phyloP scores from a whole-genome alignment of 1,140 invertebrate species.

The Heterodera carotae region DNA sequence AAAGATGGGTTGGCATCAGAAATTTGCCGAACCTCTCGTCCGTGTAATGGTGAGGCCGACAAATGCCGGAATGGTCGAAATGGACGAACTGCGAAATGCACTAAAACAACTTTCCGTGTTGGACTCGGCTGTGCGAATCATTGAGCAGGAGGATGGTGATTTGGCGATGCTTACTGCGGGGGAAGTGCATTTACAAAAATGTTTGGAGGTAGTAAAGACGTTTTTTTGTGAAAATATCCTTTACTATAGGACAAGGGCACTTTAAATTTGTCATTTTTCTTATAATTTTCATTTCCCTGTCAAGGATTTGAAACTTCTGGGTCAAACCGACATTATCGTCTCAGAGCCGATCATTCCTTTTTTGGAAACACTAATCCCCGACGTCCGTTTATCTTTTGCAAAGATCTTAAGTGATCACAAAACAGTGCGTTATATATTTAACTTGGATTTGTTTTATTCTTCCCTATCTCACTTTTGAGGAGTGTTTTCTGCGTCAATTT shows the following conservation, averaged over 20 bases:
- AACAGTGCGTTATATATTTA: constrained; percentile 35
- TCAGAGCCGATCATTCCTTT: constrained; percentile 95
- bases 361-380: constrained; percentile 82
- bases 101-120: constrained; percentile 84
- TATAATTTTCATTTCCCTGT: not conserved
- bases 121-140: constrained; percentile 71
- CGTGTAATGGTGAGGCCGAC: constrained; percentile 79
- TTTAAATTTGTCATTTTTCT: not conserved
- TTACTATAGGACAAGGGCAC: not conserved
- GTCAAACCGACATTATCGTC: constrained; percentile 73
- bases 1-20: constrained; percentile 68
- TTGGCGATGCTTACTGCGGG: constrained; percentile 93
- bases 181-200: constrained; percentile 94
- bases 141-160: constrained; percentile 80
- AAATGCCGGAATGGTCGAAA: constrained; percentile 30
- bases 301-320: constrained; percentile 72
- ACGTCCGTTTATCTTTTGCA: constrained; percentile 40
- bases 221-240: not conserved
- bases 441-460: constrained; percentile 1
- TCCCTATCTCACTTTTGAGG: constrained; percentile 68
- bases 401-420: constrained; percentile 52
- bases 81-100: constrained; percentile 79
- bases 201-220: constrained; percentile 66
- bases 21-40: constrained; percentile 76
- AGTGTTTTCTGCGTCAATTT: constrained; percentile 75